Percentiles rank a stretch among this genome's conserved stretches.
Conservation (phyloP, 2,113 vertebrate species). For the Ochotona princeps region DNA sequence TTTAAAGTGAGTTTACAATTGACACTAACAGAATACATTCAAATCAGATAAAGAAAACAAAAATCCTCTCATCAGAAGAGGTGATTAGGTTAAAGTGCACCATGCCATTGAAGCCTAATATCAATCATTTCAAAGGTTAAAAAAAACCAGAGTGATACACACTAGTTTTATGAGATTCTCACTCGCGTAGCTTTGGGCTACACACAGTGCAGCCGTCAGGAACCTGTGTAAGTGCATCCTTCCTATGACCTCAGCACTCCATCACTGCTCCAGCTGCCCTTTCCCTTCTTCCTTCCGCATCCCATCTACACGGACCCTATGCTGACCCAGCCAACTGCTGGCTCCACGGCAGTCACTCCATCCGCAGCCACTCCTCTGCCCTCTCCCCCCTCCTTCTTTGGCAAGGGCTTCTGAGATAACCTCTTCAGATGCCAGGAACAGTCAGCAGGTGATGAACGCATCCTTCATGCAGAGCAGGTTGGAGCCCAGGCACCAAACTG, state of each 20-base stretch:
- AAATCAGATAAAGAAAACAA: slow-evolving; percentile 34
- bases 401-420: background rate
- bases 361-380: background rate
- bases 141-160: background rate
- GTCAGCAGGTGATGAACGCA: background rate
- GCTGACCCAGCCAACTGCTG: background rate
- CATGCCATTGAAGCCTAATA: background rate
- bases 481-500: background rate
- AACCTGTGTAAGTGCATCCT: background rate
- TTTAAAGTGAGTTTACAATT: slow-evolving; percentile 30
- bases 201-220: background rate
- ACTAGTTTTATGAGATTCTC: background rate
- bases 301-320: background rate
- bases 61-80: slow-evolving; percentile 16
- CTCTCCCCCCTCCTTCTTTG: too few species aligned
- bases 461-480: background rate
- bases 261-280: background rate
- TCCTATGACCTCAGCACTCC: background rate
- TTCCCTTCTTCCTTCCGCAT: background rate
- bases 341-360: background rate
- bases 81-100: background rate
- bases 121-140: background rate
- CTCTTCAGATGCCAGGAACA: background rate
- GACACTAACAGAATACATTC: background rate
- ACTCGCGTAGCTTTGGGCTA: background rate